Evolutionary conservation across 2,888 invertebrate species (phyloP).

Genomic region (Exephanes ischioxanthus): DNA sequence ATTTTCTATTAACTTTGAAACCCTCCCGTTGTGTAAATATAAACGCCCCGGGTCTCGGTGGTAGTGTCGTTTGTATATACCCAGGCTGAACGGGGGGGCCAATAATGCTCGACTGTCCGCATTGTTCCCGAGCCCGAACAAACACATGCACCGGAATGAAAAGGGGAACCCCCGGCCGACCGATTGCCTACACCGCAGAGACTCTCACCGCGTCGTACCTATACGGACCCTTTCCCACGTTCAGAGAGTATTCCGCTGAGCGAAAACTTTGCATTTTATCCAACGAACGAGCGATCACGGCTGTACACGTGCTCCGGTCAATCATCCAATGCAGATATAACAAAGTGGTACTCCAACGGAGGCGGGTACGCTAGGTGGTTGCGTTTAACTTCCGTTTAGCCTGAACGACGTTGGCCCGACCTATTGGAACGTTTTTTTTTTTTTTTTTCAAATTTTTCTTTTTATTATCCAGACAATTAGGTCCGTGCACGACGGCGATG

Average conservation of each 20-base stretch:
- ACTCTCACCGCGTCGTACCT: constrained; percentile 23
- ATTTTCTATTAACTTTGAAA: constrained; percentile 67
- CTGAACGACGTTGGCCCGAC: background rate
- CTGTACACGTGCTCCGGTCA: constrained; percentile 4
- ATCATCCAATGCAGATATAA: constrained; percentile 1
- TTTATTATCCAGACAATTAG: background rate
- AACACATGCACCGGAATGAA: constrained; percentile 40
- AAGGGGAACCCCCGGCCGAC: constrained; percentile 22
- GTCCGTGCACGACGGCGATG: background rate
- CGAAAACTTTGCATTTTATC: constrained; percentile 43
- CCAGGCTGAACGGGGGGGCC: constrained; percentile 59
- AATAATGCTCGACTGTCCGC: constrained; percentile 67
- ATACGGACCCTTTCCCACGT: constrained; percentile 64
- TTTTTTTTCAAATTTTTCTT: background rate
- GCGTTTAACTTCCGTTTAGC: constrained; percentile 7
- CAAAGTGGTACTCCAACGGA: background rate
- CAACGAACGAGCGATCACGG: background rate
- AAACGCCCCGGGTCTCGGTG: constrained; percentile 37
- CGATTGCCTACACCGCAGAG: constrained; percentile 27
- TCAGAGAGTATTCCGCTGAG: constrained; percentile 41
- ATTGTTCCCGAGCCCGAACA: constrained; percentile 66
- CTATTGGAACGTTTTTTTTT: background rate
- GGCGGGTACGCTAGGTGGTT: background rate
- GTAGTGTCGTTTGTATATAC: constrained; percentile 19
- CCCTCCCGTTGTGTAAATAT: constrained; percentile 63